Evolutionary conservation across 2,888 invertebrate species (phyloP).

Genomic region (Melanostoma mellinum): DNA sequence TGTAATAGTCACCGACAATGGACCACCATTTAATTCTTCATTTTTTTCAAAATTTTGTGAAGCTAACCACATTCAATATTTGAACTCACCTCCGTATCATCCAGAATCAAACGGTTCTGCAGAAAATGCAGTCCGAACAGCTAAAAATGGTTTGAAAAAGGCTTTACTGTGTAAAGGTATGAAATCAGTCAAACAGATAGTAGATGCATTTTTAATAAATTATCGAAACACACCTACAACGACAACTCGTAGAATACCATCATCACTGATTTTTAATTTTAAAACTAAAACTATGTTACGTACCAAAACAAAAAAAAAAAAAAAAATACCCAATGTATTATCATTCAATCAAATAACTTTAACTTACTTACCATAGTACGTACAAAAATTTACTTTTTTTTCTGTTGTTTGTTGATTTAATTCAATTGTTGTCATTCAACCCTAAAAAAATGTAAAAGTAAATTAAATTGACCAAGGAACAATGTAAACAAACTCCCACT

Average conservation of each 20-base stretch:
- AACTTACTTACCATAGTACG: too few relatives aligned
- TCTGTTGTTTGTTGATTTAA: too few relatives aligned
- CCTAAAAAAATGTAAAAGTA: too few relatives aligned
- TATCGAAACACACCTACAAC: background rate
- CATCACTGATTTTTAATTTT: background rate
- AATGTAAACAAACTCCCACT: too few relatives aligned
- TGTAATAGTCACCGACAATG: conserved; percentile 18
- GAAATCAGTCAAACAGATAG: background rate
- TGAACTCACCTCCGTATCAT: background rate
- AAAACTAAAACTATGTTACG: background rate
- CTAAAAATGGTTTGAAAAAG: background rate
- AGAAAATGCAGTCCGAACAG: background rate
- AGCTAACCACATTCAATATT: background rate
- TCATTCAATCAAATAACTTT: too few relatives aligned
- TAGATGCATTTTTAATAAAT: background rate
- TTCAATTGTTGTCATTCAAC: too few relatives aligned
- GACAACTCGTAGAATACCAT: background rate
- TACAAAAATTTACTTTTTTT: too few relatives aligned
- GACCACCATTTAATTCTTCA: background rate
- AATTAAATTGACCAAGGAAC: too few relatives aligned
- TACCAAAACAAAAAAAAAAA: too few relatives aligned
- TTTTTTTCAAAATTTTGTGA: conserved; percentile 22
- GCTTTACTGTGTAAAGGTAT: too few relatives aligned
- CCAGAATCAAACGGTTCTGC: background rate
- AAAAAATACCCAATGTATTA: too few relatives aligned